Base-by-base conservation (phyloP, 2,888 invertebrate species). In the Agrochola lota region DNA sequence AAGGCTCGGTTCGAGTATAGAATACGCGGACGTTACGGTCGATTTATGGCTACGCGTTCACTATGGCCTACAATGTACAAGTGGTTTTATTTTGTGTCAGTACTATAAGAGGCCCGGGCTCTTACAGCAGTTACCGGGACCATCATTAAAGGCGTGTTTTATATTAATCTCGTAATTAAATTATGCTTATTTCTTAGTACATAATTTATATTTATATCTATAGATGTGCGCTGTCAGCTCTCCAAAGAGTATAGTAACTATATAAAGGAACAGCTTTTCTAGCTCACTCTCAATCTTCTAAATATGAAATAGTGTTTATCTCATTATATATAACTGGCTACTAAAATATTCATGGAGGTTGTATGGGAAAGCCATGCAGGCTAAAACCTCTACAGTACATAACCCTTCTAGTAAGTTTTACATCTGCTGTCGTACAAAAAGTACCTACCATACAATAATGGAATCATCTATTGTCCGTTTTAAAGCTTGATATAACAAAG, bases 1-100 rank as follows among this genome's bases (percentile, higher is more conserved):
- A 85, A 77, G 72, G 77, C 76, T 84, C 69, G 70, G 67, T 68
- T 80, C 78, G 71, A 84, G 82, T 80, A 57, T 75, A 75, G 60
- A 78, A 72, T 66, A 67, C 70, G 73, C 64, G 73, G 57, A 81
- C 69, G 74, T 79, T 81, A 81, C 64, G 52, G 68, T 68, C 69
- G 71, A 85, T 83, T 83, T 86, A 83, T 77, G 49, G 30, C 71
- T 46, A 40, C 40, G 17, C 59, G 35, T 62, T 64, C 26, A 73
- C 52, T 70, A 59, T 62, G 59, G 59, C 72, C 52, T 70, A 67
- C 62, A 74, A 62, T 66, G 71, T 43, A 63, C 55, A 30, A 64
- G 71, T 76, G 74, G 46, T 40, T 75, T 74, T 62, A 76, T 71
- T 81, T 70, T 63, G 49, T 40, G 17, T 8, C 15, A 59, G 57